Base-by-base conservation (phyloP, 37 sponge, comb jelly and placozoan species). In the Tethya wilhelma region DNA sequence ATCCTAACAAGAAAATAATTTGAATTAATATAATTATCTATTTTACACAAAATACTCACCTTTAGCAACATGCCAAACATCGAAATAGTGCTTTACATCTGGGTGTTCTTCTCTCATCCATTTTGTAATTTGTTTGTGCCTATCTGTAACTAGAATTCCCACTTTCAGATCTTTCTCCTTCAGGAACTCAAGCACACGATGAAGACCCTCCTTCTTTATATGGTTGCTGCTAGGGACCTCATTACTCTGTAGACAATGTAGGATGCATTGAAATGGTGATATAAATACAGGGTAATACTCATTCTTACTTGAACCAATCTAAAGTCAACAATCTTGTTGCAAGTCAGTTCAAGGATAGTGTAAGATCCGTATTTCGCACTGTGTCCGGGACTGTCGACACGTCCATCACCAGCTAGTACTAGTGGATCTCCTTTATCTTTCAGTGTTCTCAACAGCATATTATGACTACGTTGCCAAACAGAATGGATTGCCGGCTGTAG, bases 61-160 rank as follows among this genome's bases (percentile, higher is more conserved):
- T 76, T 84, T 90, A 46, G 86, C 90, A 55, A 90, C 45, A 67
- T 90, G 80, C 85, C 90, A 84, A 69, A 84, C 67, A 69, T 90
- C 86, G 76, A 44, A 85, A 34, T 58, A 75, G 49, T 90, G 86
- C 40, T 62, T 66, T 14, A 85, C 41, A n/a, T 49, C 29, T 6
- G 73, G 66, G 36, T 69, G 43, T 2, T 40, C 4, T 53, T 79
- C 81, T 34, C 75, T 38, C 20, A 83, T 62, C 69, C 75, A 89
- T 72, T 79, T 84, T 4, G 59, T 42, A 4, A 82, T 78, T n/a
- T 82, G 84, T 33, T 49, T 32, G 74, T 89, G 89, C 36, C 89
- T 59, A 44, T 88, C 83, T 23, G 80, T 86, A 4, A 86, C 67
- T 11, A 74, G 43, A 7, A 39, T 23, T 20, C 45, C 63, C 53